These are phyloP conservation scores for Drosophila gunungcola DNA, from an alignment of 1,140 invertebrate species.

Conservation along the genomic window DNA sequence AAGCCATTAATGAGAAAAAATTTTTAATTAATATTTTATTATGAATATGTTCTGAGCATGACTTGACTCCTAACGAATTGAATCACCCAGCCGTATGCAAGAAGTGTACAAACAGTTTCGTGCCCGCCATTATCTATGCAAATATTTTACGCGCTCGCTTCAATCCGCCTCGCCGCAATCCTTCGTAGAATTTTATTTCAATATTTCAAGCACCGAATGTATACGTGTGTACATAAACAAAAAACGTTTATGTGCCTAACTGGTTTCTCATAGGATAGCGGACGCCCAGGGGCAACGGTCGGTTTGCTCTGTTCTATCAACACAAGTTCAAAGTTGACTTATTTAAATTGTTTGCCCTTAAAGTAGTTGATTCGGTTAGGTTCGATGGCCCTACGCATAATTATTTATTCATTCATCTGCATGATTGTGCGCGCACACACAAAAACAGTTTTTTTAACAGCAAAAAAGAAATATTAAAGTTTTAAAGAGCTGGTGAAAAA, in stretches of 20 bases:
- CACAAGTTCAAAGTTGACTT: slow-evolving; percentile 30
- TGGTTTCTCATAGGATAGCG: slow-evolving; percentile 15
- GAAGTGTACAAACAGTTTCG: slow-evolving; percentile 47
- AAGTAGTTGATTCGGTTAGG: slow-evolving; percentile 10
- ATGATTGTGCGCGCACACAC: slow-evolving; percentile 51
- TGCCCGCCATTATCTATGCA: slow-evolving; percentile 64
- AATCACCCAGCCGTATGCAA: slow-evolving; percentile 62
- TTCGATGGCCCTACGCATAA: slow-evolving; percentile 48
- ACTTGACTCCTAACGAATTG: slow-evolving; percentile 29
- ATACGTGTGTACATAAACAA: slow-evolving; percentile 26
- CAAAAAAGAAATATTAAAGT: slow-evolving; percentile 31
- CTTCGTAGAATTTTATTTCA: slow-evolving; percentile 74
- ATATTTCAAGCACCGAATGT: slow-evolving; percentile 59
- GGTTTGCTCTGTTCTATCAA: slow-evolving; percentile 16
- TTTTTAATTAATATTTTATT: no score
- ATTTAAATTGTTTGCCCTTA: slow-evolving; percentile 13
- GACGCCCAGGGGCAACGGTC: slow-evolving; percentile 2
- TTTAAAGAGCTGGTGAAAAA: slow-evolving; percentile 23
- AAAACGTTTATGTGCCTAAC: slow-evolving; percentile 37
- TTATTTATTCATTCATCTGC: slow-evolving; percentile 78
- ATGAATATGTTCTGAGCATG: no score
- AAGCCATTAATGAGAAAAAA: neutral
- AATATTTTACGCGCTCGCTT: slow-evolving; percentile 52
- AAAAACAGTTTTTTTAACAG: slow-evolving; percentile 37
- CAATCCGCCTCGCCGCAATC: slow-evolving; percentile 8